phyloP scores from a whole-genome alignment of 2,888 invertebrate species.

The Polydrusus pterygomalis region DNA sequence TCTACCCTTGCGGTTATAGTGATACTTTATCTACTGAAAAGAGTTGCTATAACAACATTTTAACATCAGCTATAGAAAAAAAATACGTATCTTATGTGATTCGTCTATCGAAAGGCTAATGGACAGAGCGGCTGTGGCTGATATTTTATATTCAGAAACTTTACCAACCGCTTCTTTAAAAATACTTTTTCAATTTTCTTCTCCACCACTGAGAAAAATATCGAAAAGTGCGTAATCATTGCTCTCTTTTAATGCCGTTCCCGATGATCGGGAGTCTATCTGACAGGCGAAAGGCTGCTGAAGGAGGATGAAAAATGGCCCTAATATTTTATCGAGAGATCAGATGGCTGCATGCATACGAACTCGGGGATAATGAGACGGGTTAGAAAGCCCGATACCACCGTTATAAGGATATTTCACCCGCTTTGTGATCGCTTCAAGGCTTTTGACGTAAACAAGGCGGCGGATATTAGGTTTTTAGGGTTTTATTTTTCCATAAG shows the following conservation, averaged over 20 bases:
- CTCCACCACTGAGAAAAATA: constrained; percentile 55
- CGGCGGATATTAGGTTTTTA: constrained; percentile 33
- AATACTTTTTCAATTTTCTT: neutral
- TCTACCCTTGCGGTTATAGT: too few relatives aligned
- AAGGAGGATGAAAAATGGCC: constrained; percentile 72
- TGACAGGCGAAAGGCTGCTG: constrained; percentile 72
- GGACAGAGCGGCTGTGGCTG: too few relatives aligned
- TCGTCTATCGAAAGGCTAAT: too few relatives aligned
- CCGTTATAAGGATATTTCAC: constrained; percentile 51
- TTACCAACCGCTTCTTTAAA: neutral
- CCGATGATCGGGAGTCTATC: constrained; percentile 70
- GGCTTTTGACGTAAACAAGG: constrained; percentile 42
- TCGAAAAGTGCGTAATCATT: constrained; percentile 67
- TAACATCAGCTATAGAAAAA: too few relatives aligned
- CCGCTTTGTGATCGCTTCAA: constrained; percentile 46
- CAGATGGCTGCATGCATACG: constrained; percentile 73
- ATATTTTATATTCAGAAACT: neutral
- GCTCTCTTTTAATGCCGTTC: constrained; percentile 68
- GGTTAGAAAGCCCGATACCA: constrained; percentile 54
- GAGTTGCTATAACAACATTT: too few relatives aligned
- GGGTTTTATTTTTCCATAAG: constrained; percentile 9
- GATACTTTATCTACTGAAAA: too few relatives aligned
- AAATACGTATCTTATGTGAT: too few relatives aligned
- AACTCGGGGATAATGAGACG: constrained; percentile 72
- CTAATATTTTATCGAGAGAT: constrained; percentile 73